Conservation (phyloP, 2,888 invertebrate species). For the Electrophaes corylata region DNA sequence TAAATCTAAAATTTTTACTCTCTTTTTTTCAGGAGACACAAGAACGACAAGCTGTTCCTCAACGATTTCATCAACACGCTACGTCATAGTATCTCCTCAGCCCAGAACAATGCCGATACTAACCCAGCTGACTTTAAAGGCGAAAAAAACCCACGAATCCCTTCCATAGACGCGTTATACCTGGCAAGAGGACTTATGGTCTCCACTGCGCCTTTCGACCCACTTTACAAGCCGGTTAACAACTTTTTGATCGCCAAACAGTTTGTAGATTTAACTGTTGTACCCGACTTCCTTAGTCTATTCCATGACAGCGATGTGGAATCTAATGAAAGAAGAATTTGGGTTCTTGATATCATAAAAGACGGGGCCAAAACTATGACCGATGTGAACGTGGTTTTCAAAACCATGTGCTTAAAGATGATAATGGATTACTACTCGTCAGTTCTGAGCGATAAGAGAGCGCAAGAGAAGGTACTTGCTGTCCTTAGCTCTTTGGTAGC, state of each 20-base stretch:
- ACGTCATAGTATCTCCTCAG: slow-evolving; percentile 84
- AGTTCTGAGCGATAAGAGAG: slow-evolving; percentile 84
- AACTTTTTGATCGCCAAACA: slow-evolving; percentile 91
- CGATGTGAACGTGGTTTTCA: slow-evolving; percentile 90
- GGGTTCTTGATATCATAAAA: slow-evolving; percentile 90
- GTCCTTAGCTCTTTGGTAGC: slow-evolving; percentile 86
- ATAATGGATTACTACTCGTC: slow-evolving; percentile 89
- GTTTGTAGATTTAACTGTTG: slow-evolving; percentile 88
- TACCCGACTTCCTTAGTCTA: slow-evolving; percentile 95
- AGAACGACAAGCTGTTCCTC: slow-evolving; percentile 87
- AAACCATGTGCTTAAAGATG: slow-evolving; percentile 90
- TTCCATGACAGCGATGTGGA: slow-evolving; percentile 91
- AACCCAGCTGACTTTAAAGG: slow-evolving; percentile 39
- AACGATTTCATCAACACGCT: slow-evolving; percentile 87
- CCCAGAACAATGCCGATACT: slow-evolving; percentile 48
- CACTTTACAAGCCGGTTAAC: slow-evolving; percentile 91
- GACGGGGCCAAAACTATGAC: slow-evolving; percentile 90
- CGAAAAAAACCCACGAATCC: slow-evolving; percentile 75
- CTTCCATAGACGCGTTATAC: slow-evolving; percentile 87
- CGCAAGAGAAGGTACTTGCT: slow-evolving; percentile 87
- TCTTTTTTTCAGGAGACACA: slow-evolving; percentile 71
- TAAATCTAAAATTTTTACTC: neutral
- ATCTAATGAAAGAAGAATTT: slow-evolving; percentile 87
- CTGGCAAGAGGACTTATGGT: slow-evolving; percentile 88
- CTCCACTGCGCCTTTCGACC: slow-evolving; percentile 89